Conservation (phyloP, 2,113 vertebrate species). For the Semnornis frantzii region DNA sequence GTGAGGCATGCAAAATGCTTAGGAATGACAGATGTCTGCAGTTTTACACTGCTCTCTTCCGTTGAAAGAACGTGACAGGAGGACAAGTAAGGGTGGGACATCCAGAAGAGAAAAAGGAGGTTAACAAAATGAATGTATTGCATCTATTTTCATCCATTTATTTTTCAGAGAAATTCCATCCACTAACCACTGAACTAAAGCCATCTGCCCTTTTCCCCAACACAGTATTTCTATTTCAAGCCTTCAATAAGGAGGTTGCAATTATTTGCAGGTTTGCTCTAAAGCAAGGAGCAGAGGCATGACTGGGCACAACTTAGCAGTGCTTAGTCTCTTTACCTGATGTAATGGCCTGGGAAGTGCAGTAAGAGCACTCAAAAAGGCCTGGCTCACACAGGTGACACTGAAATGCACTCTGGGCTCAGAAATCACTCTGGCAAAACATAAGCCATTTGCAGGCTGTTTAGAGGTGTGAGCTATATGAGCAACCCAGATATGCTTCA, state of each 20-base stretch:
- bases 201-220: not conserved
- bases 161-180: not conserved
- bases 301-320: not conserved
- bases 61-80: not conserved
- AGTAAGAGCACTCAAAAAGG: not conserved
- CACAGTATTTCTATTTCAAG: not conserved
- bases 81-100: not conserved
- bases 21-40: not conserved
- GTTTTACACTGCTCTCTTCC: not conserved
- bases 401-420: not conserved
- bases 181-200: not conserved
- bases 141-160: not conserved
- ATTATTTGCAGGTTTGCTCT: not conserved
- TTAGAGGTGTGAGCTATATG: not conserved
- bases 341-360: not conserved
- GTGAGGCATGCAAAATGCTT: not conserved
- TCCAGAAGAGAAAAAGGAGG: not conserved
- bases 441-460: not conserved
- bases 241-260: not conserved
- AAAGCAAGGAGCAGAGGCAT: not conserved
- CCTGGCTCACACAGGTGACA: not conserved
- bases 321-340: not conserved
- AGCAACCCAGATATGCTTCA: not conserved
- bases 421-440: not conserved
- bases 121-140: not conserved